Evolutionary conservation across 2,113 vertebrate species (phyloP).

Genomic region (Caloenas nicobarica): DNA sequence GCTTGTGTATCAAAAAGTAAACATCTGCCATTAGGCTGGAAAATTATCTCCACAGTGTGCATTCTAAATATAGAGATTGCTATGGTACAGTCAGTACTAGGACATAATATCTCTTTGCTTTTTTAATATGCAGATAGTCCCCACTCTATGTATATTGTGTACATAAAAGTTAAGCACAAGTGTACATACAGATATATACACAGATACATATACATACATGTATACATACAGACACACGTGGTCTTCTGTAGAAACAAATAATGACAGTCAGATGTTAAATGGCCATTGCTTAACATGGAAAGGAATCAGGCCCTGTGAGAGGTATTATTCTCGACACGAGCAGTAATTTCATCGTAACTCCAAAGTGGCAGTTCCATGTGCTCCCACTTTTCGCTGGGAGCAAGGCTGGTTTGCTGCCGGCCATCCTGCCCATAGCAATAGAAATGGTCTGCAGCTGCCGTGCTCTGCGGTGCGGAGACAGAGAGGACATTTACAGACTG

Average conservation of each 20-base stretch:
- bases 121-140: background rate
- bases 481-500: background rate
- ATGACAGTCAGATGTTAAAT: background rate
- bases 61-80: constrained; percentile 2
- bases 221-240: background rate
- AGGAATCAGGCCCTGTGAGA: background rate
- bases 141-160: background rate
- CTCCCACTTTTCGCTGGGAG: background rate
- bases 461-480: background rate
- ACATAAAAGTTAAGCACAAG: background rate
- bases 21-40: background rate
- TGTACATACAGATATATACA: too few relatives aligned
- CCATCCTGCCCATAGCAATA: accelerated
- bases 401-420: background rate
- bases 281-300: background rate
- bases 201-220: too few relatives aligned
- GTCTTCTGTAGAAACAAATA: background rate
- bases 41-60: background rate
- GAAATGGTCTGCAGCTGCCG: background rate
- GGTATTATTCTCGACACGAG: background rate
- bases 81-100: background rate
- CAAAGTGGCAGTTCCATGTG: background rate
- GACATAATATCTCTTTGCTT: background rate
- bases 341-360: background rate
- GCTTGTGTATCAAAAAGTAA: constrained; percentile 14